Conservation (phyloP, 2,113 vertebrate genomes). For the Paramormyrops kingsleyae region DNA sequence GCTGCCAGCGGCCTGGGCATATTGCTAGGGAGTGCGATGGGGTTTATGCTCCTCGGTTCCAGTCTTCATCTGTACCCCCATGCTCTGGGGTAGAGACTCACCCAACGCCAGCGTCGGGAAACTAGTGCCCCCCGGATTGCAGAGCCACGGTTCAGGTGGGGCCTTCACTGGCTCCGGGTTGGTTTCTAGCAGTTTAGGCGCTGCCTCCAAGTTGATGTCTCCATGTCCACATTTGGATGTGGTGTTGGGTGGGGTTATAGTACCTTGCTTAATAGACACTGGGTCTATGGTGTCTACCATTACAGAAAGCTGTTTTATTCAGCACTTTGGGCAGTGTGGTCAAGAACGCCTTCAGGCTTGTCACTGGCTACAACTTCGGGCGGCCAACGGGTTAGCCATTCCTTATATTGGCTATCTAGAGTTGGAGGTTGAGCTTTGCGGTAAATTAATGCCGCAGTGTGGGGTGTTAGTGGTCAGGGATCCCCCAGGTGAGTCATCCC, state of each 20-base stretch:
- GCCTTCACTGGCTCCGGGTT: not conserved
- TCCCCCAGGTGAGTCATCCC: not conserved
- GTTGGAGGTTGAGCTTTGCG: not conserved
- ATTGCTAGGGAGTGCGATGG: constrained; percentile 20
- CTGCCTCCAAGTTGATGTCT: not conserved
- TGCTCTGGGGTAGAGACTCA: accelerated
- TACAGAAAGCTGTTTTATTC: no score
- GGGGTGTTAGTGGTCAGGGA: constrained; percentile 24
- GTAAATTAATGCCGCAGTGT: not conserved
- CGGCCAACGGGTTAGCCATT: no score
- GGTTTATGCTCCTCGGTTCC: not conserved
- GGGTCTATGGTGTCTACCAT: no score
- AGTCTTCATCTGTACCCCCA: not conserved
- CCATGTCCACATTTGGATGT: constrained; percentile 10
- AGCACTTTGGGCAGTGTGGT: no score
- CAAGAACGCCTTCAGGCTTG: no score
- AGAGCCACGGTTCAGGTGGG: constrained; percentile 14
- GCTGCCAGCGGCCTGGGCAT: constrained; percentile 12
- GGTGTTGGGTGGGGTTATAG: not conserved
- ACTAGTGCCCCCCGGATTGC: constrained; percentile 18
- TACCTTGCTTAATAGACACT: constrained; percentile 6
- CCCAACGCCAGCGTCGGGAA: not conserved
- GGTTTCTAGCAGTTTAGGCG: not conserved
- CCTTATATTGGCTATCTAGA: no score
- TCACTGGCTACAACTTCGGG: no score